Percentiles rank a stretch among this genome's conserved stretches.
Evolutionary conservation across 2,888 invertebrate species (phyloP).

Genomic region (Arrhopalites spinosus): DNA sequence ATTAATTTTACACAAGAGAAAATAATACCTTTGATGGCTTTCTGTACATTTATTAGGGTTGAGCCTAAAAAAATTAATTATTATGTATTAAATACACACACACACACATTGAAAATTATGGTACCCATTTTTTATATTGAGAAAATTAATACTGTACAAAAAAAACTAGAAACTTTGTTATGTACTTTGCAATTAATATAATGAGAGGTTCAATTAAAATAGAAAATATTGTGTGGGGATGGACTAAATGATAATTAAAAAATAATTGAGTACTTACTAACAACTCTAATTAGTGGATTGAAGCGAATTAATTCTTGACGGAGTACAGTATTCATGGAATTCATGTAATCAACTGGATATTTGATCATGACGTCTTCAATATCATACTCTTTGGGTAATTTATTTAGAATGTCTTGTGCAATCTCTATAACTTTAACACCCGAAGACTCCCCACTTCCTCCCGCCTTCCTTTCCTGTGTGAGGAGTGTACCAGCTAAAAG

Average conservation of each 20-base stretch:
- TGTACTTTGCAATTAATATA: too few relatives aligned
- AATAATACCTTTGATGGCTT: conserved; percentile 69
- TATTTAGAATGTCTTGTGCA: conserved; percentile 29
- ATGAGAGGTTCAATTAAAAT: too few relatives aligned
- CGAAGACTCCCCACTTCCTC: conserved; percentile 10
- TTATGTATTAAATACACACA: too few relatives aligned
- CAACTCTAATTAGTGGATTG: conserved; percentile 72
- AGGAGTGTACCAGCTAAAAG: conserved; percentile 29
- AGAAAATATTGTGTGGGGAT: too few relatives aligned
- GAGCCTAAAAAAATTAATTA: too few relatives aligned
- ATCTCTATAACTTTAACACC: conserved; percentile 25
- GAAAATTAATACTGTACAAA: too few relatives aligned
- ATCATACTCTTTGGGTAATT: conserved; percentile 72
- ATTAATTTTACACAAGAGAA: too few relatives aligned
- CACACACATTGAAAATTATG: too few relatives aligned
- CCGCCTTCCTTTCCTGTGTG: conserved; percentile 3
- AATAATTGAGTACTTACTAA: too few relatives aligned
- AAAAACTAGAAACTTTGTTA: too few relatives aligned
- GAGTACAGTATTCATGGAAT: conserved; percentile 93
- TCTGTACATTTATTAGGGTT: conserved; percentile 77
- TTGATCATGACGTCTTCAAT: conserved; percentile 69
- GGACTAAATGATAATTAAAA: too few relatives aligned
- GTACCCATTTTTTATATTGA: too few relatives aligned
- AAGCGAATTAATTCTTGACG: conserved; percentile 84
- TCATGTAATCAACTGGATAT: conserved; percentile 76